These are phyloP conservation scores for Coregonus clupeaformis DNA, from an alignment of 2,113 vertebrate species.

Conservation along the genomic window DNA sequence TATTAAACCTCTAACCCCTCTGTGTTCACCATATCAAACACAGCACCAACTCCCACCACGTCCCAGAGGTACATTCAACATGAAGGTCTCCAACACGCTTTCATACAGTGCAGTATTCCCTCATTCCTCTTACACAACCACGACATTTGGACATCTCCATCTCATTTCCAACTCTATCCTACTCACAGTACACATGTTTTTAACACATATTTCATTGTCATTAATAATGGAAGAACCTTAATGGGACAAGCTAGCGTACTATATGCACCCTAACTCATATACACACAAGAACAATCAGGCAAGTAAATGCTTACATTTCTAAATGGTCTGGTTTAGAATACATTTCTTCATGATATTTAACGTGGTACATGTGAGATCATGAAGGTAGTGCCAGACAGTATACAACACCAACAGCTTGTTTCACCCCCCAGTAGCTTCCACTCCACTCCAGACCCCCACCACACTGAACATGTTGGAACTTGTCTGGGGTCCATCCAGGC, in stretches of 20 bases:
- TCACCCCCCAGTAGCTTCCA: not conserved
- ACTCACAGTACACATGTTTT: not conserved
- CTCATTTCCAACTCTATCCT: not conserved
- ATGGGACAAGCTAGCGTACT: not conserved
- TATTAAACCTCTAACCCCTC: conserved; percentile 1
- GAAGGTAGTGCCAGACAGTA: not conserved
- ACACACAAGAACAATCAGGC: not conserved
- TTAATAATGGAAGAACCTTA: not conserved
- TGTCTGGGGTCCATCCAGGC: not conserved
- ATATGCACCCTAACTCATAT: not conserved
- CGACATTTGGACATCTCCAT: not conserved
- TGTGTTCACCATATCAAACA: not conserved
- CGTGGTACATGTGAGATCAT: not conserved
- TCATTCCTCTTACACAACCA: not conserved
- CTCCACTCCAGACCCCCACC: not conserved
- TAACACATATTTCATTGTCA: not conserved
- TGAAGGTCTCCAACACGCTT: not conserved
- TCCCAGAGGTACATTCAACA: conserved; percentile 2
- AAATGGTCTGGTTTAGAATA: not conserved
- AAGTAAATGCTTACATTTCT: not conserved
- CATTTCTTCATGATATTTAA: not conserved
- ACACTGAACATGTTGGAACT: not conserved
- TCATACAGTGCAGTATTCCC: not conserved
- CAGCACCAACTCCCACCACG: not conserved
- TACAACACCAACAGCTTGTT: not conserved